These are phyloP conservation scores for Psilopsiagon aymara DNA, from an alignment of 2,113 vertebrate species.

Conservation along the genomic window DNA sequence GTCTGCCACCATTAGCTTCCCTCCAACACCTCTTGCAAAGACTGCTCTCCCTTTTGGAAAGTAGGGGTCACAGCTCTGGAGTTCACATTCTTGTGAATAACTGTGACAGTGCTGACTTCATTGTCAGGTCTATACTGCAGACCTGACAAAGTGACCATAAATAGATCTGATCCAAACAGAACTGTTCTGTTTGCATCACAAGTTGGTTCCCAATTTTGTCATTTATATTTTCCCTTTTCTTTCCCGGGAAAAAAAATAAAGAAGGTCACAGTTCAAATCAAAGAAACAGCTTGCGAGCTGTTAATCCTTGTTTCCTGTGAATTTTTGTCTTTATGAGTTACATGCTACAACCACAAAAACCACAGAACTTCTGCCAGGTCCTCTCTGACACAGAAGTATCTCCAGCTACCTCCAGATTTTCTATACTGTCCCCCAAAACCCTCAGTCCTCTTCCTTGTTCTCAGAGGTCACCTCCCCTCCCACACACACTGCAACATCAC, in stretches of 20 bases:
- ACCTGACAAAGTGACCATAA: background rate
- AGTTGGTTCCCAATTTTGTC: background rate
- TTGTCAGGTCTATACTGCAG: background rate
- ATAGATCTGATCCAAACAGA: background rate
- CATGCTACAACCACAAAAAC: background rate
- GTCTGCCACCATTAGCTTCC: background rate
- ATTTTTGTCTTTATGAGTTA: background rate
- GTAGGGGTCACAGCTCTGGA: too few relatives aligned
- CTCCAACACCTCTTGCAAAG: background rate
- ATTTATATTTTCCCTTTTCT: background rate
- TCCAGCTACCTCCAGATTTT: background rate
- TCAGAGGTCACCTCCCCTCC: background rate
- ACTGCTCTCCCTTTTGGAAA: background rate
- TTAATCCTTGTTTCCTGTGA: background rate
- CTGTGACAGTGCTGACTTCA: rapidly evolving
- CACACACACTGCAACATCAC: background rate
- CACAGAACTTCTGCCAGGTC: background rate
- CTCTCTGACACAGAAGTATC: background rate
- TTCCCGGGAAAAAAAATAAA: background rate
- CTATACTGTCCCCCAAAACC: background rate
- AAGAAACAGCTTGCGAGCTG: background rate
- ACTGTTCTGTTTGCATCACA: background rate
- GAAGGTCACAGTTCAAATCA: background rate
- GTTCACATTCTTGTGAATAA: background rate
- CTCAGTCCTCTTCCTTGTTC: background rate